A percentile compares a stretch with the other conserved stretches of the same genome.
Evolutionary conservation across 2,888 invertebrate species (phyloP).

Genomic region (Carterocephalus palaemon): DNA sequence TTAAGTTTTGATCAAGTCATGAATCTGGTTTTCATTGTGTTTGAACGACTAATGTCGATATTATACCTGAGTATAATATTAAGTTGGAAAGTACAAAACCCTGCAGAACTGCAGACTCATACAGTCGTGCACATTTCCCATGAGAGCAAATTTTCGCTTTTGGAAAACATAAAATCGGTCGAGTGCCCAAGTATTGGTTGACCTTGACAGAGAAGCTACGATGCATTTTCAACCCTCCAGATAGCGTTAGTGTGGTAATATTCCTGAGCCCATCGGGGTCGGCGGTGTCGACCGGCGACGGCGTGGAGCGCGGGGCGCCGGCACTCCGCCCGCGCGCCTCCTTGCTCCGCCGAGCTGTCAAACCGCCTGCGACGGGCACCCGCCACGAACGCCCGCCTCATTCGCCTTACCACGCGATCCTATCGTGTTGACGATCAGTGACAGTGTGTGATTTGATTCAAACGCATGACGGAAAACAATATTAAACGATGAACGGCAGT

Average conservation of each 20-base stretch:
- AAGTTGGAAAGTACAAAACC: no score
- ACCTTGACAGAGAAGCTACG: conserved; percentile 68
- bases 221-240: conserved; percentile 72
- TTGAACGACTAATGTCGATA: no score
- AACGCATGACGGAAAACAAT: conserved; percentile 67
- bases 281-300: conserved; percentile 46
- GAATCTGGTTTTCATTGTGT: no score
- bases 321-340: conserved; percentile 66
- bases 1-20: no score
- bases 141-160: conserved; percentile 5
- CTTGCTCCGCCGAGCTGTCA: conserved; percentile 69
- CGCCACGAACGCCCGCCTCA: conserved; percentile 70
- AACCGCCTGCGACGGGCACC: conserved; percentile 75
- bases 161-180: conserved; percentile 12
- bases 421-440: conserved; percentile 63
- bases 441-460: conserved; percentile 65
- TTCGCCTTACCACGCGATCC: conserved; percentile 57
- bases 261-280: conserved; percentile 57
- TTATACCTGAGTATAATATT: no score
- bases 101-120: no score
- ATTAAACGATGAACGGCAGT: conserved; percentile 75
- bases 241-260: conserved; percentile 58
- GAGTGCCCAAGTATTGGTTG: conserved; percentile 37
- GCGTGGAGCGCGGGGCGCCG: conserved; percentile 49
- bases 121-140: conserved; percentile 4